Percentiles rank a stretch among this genome's conserved stretches.
Evolutionary conservation across 2,113 vertebrate species (phyloP).

Genomic region (Gymnorhina tibicen): DNA sequence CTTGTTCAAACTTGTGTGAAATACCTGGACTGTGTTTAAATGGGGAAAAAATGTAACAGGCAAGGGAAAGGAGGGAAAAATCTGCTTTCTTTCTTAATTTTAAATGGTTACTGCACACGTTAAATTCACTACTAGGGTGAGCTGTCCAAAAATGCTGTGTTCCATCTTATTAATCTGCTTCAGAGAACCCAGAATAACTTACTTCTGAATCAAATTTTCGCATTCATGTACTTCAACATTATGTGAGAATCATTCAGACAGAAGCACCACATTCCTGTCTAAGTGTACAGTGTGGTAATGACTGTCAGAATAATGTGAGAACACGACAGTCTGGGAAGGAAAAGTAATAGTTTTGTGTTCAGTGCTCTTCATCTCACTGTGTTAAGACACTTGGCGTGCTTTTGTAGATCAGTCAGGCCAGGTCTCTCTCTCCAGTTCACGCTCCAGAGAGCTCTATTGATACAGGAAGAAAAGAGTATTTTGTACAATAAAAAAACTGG

Average conservation of each 20-base stretch:
- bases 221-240: not conserved
- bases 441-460: not conserved
- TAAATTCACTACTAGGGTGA: not conserved
- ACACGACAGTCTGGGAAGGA: not conserved
- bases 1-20: not conserved
- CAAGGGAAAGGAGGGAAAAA: not conserved
- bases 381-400: not conserved
- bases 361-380: not conserved
- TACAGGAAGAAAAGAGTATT: not conserved
- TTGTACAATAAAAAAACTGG: not conserved
- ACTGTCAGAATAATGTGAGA: not conserved
- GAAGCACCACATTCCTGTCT: not conserved
- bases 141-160: not conserved
- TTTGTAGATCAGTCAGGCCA: not conserved
- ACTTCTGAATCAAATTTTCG: not conserved
- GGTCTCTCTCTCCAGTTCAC: not conserved
- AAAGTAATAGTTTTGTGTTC: not conserved
- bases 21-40: not conserved
- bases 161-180: not conserved
- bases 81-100: not conserved
- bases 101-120: not conserved
- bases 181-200: not conserved
- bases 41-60: not conserved
- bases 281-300: not conserved
- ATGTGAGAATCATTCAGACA: not conserved